Percentiles rank a stretch among this genome's conserved stretches.
These are phyloP conservation scores for Apodemus agrarius DNA, from an alignment of 2,797 vertebrate genomes.

Conservation along the genomic window DNA sequence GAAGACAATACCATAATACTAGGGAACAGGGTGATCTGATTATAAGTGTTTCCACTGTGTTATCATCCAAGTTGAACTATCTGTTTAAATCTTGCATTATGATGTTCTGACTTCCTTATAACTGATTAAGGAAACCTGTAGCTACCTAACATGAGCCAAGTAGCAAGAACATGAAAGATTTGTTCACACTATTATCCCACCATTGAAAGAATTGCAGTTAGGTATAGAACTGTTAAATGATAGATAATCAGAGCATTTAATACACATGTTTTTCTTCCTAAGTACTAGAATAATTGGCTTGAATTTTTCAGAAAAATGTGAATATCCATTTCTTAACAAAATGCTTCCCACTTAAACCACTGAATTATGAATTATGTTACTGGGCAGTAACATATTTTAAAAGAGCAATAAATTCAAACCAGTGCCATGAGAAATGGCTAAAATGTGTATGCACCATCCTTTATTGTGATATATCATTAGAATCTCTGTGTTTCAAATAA, in stretches of 20 bases:
- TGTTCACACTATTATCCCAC: background rate
- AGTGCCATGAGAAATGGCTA: background rate
- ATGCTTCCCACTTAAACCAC: background rate
- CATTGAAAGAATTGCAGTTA: background rate
- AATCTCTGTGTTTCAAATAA: background rate
- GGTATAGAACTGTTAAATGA: background rate
- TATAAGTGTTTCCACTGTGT: slow-evolving; percentile 59
- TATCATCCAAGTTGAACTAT: slow-evolving; percentile 22
- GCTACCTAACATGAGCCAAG: background rate
- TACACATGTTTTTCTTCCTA: background rate
- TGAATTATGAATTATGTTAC: background rate
- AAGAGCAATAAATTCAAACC: slow-evolving; percentile 58
- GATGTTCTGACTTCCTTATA: background rate
- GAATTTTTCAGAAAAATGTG: slow-evolving; percentile 20
- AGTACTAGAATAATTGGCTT: background rate
- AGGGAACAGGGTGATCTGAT: background rate
- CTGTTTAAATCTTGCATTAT: slow-evolving; percentile 11
- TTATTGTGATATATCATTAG: background rate
- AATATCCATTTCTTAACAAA: background rate
- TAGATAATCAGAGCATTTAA: slow-evolving; percentile 35
- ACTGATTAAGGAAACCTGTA: background rate
- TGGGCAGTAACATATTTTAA: background rate
- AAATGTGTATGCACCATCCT: background rate
- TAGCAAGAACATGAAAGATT: background rate
- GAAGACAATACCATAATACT: background rate